Conservation (phyloP, 2,113 vertebrate species). For the Orycteropus afer region DNA sequence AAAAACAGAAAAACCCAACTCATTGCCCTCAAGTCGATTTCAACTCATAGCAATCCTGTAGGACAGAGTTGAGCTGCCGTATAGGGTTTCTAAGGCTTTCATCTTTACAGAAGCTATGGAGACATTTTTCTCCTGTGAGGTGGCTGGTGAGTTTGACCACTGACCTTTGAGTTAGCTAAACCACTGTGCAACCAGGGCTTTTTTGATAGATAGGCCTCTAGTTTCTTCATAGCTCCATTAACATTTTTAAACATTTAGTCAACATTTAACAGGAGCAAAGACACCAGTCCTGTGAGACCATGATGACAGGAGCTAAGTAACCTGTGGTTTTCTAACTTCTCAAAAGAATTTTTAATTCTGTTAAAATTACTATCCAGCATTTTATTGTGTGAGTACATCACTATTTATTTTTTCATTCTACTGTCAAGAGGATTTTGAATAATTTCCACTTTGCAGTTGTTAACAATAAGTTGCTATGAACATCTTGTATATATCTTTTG, state of each 20-base stretch:
- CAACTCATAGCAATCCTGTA: too few species aligned
- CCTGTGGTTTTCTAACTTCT: background rate
- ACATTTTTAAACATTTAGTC: background rate
- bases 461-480: background rate
- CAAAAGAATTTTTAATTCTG: too few species aligned
- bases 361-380: background rate
- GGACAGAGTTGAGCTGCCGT: too few species aligned
- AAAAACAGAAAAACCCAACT: too few species aligned
- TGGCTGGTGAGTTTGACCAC: too few species aligned
- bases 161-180: too few species aligned
- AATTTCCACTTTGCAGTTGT: background rate
- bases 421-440: background rate
- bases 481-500: background rate
- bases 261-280: background rate
- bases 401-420: background rate
- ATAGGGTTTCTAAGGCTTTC: too few species aligned
- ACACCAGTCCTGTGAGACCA: background rate
- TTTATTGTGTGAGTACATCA: background rate
- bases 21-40: too few species aligned
- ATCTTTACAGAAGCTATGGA: too few species aligned
- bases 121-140: too few species aligned
- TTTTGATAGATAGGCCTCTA: background rate
- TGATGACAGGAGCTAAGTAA: background rate
- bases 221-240: background rate
- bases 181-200: background rate